Percentiles rank a stretch among this genome's conserved stretches.
Conservation (phyloP, 23 tunicate genomes). For the Botrylloides violaceus region DNA sequence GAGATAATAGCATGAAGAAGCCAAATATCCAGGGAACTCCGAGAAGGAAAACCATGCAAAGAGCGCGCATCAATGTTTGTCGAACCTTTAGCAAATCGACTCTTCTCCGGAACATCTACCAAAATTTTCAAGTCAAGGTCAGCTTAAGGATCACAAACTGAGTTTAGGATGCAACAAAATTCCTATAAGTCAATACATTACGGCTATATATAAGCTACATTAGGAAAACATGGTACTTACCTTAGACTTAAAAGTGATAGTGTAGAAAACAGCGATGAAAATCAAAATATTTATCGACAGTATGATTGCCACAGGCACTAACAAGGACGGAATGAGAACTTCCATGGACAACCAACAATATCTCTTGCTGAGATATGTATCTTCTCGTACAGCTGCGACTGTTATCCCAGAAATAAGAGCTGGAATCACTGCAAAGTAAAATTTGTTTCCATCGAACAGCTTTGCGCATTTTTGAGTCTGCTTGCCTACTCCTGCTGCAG, state of each 20-base stretch:
- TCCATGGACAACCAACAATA: constrained; percentile 67
- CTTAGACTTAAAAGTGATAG: constrained; percentile 53
- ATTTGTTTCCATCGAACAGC: too few relatives aligned
- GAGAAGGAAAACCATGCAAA: constrained; percentile 55
- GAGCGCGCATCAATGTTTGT: constrained; percentile 44
- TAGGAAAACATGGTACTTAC: constrained; percentile 6
- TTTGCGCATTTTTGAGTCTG: too few relatives aligned
- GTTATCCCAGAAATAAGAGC: constrained; percentile 31
- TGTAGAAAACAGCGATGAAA: constrained; percentile 49
- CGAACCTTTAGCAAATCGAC: constrained; percentile 25
- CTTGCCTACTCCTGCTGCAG: too few relatives aligned
- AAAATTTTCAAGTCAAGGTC: too few relatives aligned
- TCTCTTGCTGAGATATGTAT: constrained; percentile 44
- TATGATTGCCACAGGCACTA: constrained; percentile 63
- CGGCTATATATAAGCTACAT: too few relatives aligned
- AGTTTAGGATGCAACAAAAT: too few relatives aligned
- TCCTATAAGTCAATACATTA: too few relatives aligned
- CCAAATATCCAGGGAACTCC: constrained; percentile 88
- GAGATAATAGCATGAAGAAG: constrained; percentile 46
- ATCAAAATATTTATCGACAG: constrained; percentile 39
- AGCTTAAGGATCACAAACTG: too few relatives aligned
- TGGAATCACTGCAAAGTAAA: constrained; percentile 28
- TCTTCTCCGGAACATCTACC: constrained; percentile 51
- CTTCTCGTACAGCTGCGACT: constrained; percentile 1
- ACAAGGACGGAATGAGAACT: constrained; percentile 40